A percentile compares a stretch with the other conserved stretches of the same genome.
Evolutionary conservation across 2,113 vertebrate genomes (phyloP).

Genomic region (Perca flavescens): DNA sequence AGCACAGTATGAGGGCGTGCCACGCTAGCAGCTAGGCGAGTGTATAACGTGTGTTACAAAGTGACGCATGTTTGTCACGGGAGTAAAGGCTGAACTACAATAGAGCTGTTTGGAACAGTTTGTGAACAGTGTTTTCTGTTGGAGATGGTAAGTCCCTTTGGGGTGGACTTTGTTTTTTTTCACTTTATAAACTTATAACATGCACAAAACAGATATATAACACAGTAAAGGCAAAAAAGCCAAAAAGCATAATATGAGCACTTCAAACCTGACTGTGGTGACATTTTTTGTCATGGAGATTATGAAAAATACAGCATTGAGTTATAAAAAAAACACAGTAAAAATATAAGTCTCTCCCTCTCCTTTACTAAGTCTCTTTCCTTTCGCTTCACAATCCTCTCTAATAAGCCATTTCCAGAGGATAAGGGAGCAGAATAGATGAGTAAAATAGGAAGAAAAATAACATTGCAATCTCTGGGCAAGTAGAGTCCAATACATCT

Average conservation of each 20-base stretch:
- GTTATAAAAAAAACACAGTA: conserved; percentile 10
- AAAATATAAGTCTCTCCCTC: conserved; percentile 20
- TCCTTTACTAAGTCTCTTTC: conserved; percentile 26
- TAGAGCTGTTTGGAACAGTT: too few species aligned
- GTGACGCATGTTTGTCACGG: too few species aligned
- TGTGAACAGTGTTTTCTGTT: too few species aligned
- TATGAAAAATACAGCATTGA: conserved; percentile 12
- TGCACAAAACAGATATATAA: too few species aligned
- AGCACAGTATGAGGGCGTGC: too few species aligned
- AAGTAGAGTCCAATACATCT: conserved; percentile 30
- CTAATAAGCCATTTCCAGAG: conserved; percentile 58
- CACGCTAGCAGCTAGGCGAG: too few species aligned
- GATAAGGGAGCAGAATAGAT: conserved; percentile 52
- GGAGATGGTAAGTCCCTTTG: too few species aligned
- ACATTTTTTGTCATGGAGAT: conserved; percentile 4
- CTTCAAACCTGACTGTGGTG: background rate
- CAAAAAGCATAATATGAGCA: background rate
- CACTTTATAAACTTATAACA: too few species aligned
- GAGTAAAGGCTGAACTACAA: too few species aligned
- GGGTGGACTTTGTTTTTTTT: too few species aligned
- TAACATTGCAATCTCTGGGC: conserved; percentile 25
- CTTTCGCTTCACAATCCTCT: conserved; percentile 42
- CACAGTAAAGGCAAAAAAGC: too few species aligned
- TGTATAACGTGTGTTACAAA: too few species aligned
- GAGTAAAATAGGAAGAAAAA: conserved; percentile 47